Evolutionary conservation across 2,888 invertebrate species (phyloP), one percentile per base, ranked within the genome.

Genomic region (Unio pictorum): DNA sequence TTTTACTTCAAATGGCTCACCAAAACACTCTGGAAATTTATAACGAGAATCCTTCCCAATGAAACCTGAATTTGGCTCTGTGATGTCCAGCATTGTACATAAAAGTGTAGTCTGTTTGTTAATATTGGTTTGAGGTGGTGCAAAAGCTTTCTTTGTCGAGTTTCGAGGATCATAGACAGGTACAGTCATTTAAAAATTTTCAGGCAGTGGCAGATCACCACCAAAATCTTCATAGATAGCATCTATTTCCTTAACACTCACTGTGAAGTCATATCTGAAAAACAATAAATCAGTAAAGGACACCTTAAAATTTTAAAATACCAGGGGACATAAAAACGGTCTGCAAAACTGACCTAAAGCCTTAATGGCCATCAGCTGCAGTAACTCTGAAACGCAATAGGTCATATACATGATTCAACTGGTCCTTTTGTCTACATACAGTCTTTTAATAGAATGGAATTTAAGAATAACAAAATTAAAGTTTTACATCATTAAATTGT

Each of bases 101-200:
- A 92, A 87, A 20, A 87, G 81, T 6, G 86, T 88, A 3, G 92
- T 92, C 79, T 92, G 92, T 1, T 91, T 91, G 84, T 92, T 92
- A 26, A 88, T 75, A 28, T 68, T 65, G 11, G 74, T 74, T 62
- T 72, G 54, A n/a, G 81, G 80, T 3, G 75, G 59, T 18, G 72
- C 73, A 1, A 68, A 67, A 34, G 66, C 61, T 4, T 71, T 55
- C 11, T 74, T 74, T 68, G 70, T 74, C 5, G 74, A 69, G 54
- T 69, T 64, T 34, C 67, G 66, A 15, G 78, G 75, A 28, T 86
- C 74, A 73, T 93, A 94, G 0, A 93, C 90, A 60, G 93, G 92
- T 2, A 94, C 95, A 18, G 96, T 96, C 80, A 91, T 93, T 26
- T 91, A 91, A 91, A 99, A 99, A 90, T 94, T 95, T 0, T 93